Evolutionary conservation across 64 coral and sea anemone species (phyloP).

Genomic region (Pachyseris speciosa): DNA sequence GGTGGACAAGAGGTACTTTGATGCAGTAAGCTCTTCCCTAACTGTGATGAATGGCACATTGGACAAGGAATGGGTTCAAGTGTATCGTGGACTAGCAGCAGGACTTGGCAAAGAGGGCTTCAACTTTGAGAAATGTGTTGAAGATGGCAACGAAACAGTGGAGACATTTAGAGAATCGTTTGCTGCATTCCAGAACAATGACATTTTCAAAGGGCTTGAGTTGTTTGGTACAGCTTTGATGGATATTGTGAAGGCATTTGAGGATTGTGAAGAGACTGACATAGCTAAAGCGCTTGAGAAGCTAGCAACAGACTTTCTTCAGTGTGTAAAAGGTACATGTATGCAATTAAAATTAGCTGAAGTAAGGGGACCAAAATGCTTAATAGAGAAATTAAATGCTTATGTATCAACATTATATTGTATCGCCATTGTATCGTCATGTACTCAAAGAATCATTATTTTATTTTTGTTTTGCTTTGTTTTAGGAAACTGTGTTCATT

Average conservation of each 20-base stretch:
- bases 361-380: too few relatives aligned
- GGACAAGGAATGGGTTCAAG: conserved; percentile 82
- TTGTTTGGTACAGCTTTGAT: conserved; percentile 69
- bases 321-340: conserved; percentile 71
- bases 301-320: conserved; percentile 80
- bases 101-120: conserved; percentile 75
- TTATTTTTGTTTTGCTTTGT: neutral
- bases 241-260: conserved; percentile 79
- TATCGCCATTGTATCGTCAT: too few relatives aligned
- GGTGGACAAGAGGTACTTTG: conserved; percentile 81
- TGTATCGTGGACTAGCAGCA: conserved; percentile 76
- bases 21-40: conserved; percentile 68
- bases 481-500: conserved; percentile 71
- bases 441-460: too few relatives aligned
- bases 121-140: conserved; percentile 80
- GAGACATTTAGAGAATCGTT: conserved; percentile 74
- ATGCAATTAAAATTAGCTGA: neutral
- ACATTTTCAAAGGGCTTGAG: conserved; percentile 75
- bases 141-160: conserved; percentile 89
- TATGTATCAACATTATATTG: too few relatives aligned
- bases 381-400: too few relatives aligned
- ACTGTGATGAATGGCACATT: conserved; percentile 57
- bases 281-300: conserved; percentile 88
- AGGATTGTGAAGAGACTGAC: conserved; percentile 72
- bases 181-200: conserved; percentile 76